These are phyloP conservation scores for Euura lappo DNA, from an alignment of 1,140 invertebrate genomes.

Conservation along the genomic window DNA sequence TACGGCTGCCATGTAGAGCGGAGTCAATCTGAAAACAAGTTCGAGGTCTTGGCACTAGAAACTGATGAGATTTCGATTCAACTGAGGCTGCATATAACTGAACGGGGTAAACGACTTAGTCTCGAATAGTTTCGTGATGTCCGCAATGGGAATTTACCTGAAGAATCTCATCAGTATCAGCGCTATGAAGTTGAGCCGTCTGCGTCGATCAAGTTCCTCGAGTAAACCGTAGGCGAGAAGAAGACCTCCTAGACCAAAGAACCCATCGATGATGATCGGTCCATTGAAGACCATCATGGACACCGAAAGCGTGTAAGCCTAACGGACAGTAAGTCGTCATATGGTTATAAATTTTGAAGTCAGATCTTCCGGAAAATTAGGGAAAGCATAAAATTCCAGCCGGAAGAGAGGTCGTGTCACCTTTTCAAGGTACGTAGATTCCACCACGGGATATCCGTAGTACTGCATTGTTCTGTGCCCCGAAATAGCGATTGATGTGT, in stretches of 20 bases:
- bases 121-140: not conserved
- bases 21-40: slow-evolving; percentile 45
- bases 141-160: slow-evolving; percentile 26
- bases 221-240: slow-evolving; percentile 42
- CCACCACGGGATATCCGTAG: slow-evolving; percentile 30
- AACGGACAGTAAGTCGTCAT: slow-evolving; percentile 2
- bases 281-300: slow-evolving; percentile 42
- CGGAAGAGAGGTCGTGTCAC: slow-evolving; percentile 20
- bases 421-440: slow-evolving; percentile 31
- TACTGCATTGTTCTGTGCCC: slow-evolving; percentile 41
- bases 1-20: slow-evolving; percentile 47
- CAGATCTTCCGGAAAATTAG: not conserved
- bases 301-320: slow-evolving; percentile 28
- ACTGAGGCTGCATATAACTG: not conserved
- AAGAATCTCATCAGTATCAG: slow-evolving; percentile 40
- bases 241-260: slow-evolving; percentile 47
- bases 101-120: not conserved
- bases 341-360: not conserved
- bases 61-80: not conserved
- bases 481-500: slow-evolving; percentile 28
- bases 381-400: too few species aligned
- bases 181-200: slow-evolving; percentile 35
- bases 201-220: slow-evolving; percentile 42
- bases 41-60: too few species aligned
- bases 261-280: slow-evolving; percentile 45